Conservation (phyloP, 2,113 vertebrate genomes). For the Oryzias javanicus region DNA sequence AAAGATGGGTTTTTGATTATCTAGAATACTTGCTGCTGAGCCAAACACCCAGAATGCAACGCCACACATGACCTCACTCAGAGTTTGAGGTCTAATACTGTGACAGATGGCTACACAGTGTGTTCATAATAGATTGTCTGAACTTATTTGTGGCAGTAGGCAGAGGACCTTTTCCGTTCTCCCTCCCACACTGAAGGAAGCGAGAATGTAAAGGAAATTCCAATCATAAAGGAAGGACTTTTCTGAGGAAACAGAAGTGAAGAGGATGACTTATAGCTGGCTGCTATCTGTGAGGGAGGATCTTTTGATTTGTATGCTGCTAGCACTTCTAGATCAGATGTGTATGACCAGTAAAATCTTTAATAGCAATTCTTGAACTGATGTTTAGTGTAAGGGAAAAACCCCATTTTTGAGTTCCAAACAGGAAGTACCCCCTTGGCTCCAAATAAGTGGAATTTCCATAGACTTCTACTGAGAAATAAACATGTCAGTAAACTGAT, state of each 20-base stretch:
- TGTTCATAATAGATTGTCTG: constrained; percentile 14
- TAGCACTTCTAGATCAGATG: neutral
- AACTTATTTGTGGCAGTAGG: constrained; percentile 24
- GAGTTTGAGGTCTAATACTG: neutral
- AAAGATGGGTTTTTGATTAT: no score
- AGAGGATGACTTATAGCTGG: constrained; percentile 35
- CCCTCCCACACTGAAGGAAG: constrained; percentile 15
- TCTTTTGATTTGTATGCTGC: no score
- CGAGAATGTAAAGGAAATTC: constrained; percentile 38
- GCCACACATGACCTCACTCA: no score
- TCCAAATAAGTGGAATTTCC: no score
- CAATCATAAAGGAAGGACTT: constrained; percentile 37
- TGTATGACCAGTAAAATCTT: no score
- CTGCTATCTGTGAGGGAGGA: constrained; percentile 22
- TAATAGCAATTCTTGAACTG: no score
- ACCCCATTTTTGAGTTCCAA: no score
- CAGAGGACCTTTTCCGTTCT: constrained; percentile 33
- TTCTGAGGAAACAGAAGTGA: constrained; percentile 61
- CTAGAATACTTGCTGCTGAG: no score
- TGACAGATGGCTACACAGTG: constrained; percentile 5
- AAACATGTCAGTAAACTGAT: no score
- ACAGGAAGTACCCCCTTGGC: no score
- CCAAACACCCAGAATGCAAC: no score
- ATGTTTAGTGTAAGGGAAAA: neutral
- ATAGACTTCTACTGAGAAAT: no score